Base-by-base conservation (phyloP, 2,888 invertebrate species). In the Lordiphosa andalusiaca region DNA sequence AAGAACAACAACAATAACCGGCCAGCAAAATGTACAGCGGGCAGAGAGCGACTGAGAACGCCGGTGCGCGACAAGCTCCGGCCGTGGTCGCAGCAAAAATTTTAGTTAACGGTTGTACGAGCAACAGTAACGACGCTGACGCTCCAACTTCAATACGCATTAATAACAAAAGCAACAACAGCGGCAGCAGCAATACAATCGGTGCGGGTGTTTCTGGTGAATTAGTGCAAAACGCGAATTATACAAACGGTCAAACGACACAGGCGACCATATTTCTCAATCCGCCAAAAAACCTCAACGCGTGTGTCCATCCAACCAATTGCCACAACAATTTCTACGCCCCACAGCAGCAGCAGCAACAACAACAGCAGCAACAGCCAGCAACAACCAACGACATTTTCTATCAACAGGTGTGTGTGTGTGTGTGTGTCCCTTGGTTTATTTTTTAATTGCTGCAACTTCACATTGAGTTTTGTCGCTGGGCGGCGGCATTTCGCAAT, bases 71-170 rank as follows among this genome's bases (percentile, higher is more conserved):
- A 53, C 73, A 74, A 77, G 78, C 78, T 69, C 65, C 65, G 44
- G 47, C 63, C 67, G 67, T 69, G 67, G 69, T 69, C 70, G 81
- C 78, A 71, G 68, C 74, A 75, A 66, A 73, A 84, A 72, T 75
- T 87, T 81, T 81, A 89, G 87, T 89, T 86, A 88, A 89, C 86
- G 88, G 88, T 84, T 86, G 87, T 86, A 86, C 89, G 88, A 87
- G 89, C 86, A 73, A 61, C 72, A 72, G 70, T 73, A 69, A 76
- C 67, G 64, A 73, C 80, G 67, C 67, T 74, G 69, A 51, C 50
- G 55, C 30, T 30, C 30, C 30, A 9, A 30, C 30, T 30, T 30
- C 30, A 30, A 10, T 10, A 30, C 30, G 30, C 25, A 25, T 25
- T 30, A 30, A 30, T 30, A 30, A 30, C 7, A 30, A 9, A 2